phyloP scores from a whole-genome alignment of 2,888 invertebrate species.

The Willowsia nigromaculata region DNA sequence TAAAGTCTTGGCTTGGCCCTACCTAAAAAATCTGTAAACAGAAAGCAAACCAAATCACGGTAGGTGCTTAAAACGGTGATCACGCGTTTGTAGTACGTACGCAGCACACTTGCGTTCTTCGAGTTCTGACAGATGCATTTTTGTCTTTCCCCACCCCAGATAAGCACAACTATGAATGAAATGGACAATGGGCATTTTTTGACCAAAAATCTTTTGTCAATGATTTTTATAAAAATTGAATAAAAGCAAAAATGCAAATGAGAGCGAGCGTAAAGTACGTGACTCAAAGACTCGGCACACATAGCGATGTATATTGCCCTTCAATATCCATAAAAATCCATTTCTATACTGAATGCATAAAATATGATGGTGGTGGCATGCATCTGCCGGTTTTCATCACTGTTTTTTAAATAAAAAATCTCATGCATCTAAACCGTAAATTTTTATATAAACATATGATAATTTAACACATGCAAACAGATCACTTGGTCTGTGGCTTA shows the following conservation, averaged over 20 bases:
- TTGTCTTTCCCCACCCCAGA: slow-evolving; percentile 39
- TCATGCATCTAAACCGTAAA: neutral
- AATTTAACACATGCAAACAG: neutral
- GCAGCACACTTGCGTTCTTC: slow-evolving; percentile 33
- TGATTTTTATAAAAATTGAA: slow-evolving; percentile 60
- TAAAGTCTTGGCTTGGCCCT: neutral
- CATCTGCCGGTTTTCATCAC: slow-evolving; percentile 18
- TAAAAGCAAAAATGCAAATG: slow-evolving; percentile 51
- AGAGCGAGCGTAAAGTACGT: slow-evolving; percentile 43
- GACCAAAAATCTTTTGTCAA: slow-evolving; percentile 51
- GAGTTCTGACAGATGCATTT: slow-evolving; percentile 53
- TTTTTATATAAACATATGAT: no score
- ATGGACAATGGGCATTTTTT: slow-evolving; percentile 71
- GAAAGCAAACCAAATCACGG: neutral
- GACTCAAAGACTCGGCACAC: neutral
- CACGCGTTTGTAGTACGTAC: neutral
- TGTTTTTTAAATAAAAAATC: neutral
- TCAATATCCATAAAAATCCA: neutral
- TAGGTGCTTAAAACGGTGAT: neutral
- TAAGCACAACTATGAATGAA: neutral
- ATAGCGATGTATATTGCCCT: no score
- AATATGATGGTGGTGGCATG: neutral
- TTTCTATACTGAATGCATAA: neutral
- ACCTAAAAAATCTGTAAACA: slow-evolving; percentile 22
- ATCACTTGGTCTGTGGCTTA: neutral